Evolutionary conservation across 2,797 vertebrate genomes (phyloP).

Genomic region (Chelon labrosus): DNA sequence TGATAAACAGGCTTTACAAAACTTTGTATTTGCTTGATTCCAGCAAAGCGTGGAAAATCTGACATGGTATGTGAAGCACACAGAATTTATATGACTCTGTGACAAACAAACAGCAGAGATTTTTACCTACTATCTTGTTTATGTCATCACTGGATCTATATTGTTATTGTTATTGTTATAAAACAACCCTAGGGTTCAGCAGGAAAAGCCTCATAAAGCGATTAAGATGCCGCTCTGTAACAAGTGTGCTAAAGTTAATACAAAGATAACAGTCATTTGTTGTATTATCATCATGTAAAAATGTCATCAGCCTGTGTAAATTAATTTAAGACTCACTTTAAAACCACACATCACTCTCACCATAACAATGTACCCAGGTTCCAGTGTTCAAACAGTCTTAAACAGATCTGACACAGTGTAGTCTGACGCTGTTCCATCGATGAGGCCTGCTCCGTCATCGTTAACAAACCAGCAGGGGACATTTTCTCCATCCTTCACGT

Average conservation of each 20-base stretch:
- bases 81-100: neutral
- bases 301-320: neutral
- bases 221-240: too few relatives aligned
- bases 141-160: neutral
- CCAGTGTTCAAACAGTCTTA: constrained; percentile 28
- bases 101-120: neutral
- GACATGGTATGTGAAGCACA: neutral
- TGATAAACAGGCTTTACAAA: neutral
- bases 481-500: constrained; percentile 74
- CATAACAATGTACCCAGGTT: neutral
- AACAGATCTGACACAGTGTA: constrained; percentile 85
- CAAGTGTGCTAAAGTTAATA: neutral
- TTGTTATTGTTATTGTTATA: too few relatives aligned
- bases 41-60: neutral
- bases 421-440: constrained; percentile 88
- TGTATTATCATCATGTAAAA: neutral
- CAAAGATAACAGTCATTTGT: neutral
- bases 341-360: neutral
- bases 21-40: neutral
- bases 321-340: neutral
- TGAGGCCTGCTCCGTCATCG: constrained; percentile 88
- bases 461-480: constrained; percentile 92
- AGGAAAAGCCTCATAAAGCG: too few relatives aligned
- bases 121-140: neutral
- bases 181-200: too few relatives aligned